Base-by-base conservation (phyloP, 2,888 invertebrate genomes). In the Limnephilus auricula region DNA sequence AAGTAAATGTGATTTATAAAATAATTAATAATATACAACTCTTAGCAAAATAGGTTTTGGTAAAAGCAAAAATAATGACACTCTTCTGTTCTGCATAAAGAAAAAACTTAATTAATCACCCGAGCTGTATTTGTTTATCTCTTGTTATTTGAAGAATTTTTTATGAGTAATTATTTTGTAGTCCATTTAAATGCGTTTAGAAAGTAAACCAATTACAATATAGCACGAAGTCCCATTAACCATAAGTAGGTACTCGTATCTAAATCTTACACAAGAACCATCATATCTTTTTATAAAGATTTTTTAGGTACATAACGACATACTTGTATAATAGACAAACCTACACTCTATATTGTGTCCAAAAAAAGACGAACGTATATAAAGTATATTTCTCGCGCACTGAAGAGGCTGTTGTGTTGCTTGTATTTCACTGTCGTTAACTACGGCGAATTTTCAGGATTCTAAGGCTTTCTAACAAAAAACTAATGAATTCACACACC, bases 131-230 rank as follows among this genome's bases (percentile, higher is more conserved):
- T 65, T 65, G 25, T 65, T 65, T 6, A 65, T 9, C 65, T 25
- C 9, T n/a, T 9, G 9, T n/a, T 9, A 65, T 25, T n/a, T 9
- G 65, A 65, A 65, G 4, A 50, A 3, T 50, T 50, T 50, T 50
- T 50, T 15, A 15, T 34, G 0, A 45, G 2, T 45, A 15, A 85
- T 40, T 85, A 30, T 50, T 86, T 86, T 65, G 32, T 50, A 13
- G 65, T 18, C 65, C 86, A 31, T 86, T 86, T 15, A 65, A 86
- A 50, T 32, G 84, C 50, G 45, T 86, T 86, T 86, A 86, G 86
- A 86, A 86, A 86, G 86, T 86, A 31, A 30, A 31, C 13, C 65
- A 65, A 86, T 86, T 86, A 86, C 65, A 86, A 86, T 86, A 86
- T 30, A 18, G 86, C 86, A 86, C 86, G 86, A 86, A 40, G 31